Base-by-base conservation (phyloP, 1,140 invertebrate species). In the Nymphalis io region DNA sequence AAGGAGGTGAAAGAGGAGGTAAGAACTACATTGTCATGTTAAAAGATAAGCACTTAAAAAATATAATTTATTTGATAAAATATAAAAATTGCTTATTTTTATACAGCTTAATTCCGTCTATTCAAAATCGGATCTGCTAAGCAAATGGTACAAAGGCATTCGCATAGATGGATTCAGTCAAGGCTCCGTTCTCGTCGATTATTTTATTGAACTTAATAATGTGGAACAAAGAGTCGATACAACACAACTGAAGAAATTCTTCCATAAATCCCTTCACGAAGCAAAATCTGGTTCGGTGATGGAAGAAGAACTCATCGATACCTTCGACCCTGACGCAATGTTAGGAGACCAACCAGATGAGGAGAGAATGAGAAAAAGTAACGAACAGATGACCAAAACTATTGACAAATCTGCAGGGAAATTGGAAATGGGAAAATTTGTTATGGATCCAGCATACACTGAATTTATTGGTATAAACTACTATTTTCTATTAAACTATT, bases 171-270 rank as follows among this genome's bases (percentile, higher is more conserved):
- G 95, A 57, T 98, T 98, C 88, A 97, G 95, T 83, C 93, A 95
- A 84, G 96, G 96, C 67, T 97, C 96, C 74, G 95, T 98, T n/a
- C 85, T 98, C 12, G 97, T 97, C 1, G 97, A 98, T 83, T 98
- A 97, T 82, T 95, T 97, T 72, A 95, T 98, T 4, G 95, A 97
- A 89, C 82, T 98, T 57, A 94, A 94, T 68, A 95, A 97, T 75
- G 91, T 97, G 3, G 93, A 94, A n/a, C 93, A 94, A 68, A 94
- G 93, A 82, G 93, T 98, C n/a, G 94, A 96, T 76, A 97, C 97
- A 0, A 88, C 94, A 66, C 96, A 97, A 84, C 93, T 98, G 33
- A 96, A 96, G 80, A 93, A 94, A 65, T 92, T 97, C 58, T 97
- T 98, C 92, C 96, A 98, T 74, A 95, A 96, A 67, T 94, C 95